Base-by-base conservation (phyloP, 64 coral and sea anemone species). In the Pachyseris speciosa region DNA sequence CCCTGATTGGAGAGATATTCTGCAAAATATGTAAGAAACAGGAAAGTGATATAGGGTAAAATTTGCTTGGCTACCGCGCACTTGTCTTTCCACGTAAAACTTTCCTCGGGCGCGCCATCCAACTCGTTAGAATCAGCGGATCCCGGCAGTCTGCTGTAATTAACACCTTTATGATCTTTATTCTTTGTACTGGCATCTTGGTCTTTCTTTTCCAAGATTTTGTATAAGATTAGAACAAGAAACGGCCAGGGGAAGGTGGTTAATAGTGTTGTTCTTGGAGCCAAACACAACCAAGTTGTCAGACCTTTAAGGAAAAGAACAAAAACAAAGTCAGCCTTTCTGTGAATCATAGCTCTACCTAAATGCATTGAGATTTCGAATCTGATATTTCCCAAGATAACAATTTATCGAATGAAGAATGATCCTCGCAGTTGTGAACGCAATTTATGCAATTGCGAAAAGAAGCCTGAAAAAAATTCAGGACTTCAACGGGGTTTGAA, bases 1-100 rank as follows among this genome's bases (percentile, higher is more conserved):
- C 41, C 53, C 40, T 92, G 90, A 45, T 81, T 85, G 20, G 83
- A 86, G 16, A 86, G 80, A 86, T 92, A 92, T 19, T 86, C 83
- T 22, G 90, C 90, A 36, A 92, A 86, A 19, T 81, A 55, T 7
- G 81, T 84, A 13, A 86, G 22, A 42, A 86, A 86, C 13, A 92
- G 10, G 10, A 63, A 78, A 26, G 44, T 59, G 16, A 84, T 84
- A 8, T 86, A 78, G 12, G 76, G 83, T 22, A 86, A 86, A 60
- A 76, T 92, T 1, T 57, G 44, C 42, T 86, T 86, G 0, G 71
- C 41, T 2, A 78, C 80, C 3, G 44, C 55, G 26, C 67, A 59
- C 74, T 92, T 93, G 22, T 93, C 83, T 40, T 70, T 66, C n/a
- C 52, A 63, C 7, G 91, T 67, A 9, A 93, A 84, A n/a, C 25